These are phyloP conservation scores for Penaeus indicus DNA, from an alignment of 1,140 invertebrate species.

Conservation along the genomic window DNA sequence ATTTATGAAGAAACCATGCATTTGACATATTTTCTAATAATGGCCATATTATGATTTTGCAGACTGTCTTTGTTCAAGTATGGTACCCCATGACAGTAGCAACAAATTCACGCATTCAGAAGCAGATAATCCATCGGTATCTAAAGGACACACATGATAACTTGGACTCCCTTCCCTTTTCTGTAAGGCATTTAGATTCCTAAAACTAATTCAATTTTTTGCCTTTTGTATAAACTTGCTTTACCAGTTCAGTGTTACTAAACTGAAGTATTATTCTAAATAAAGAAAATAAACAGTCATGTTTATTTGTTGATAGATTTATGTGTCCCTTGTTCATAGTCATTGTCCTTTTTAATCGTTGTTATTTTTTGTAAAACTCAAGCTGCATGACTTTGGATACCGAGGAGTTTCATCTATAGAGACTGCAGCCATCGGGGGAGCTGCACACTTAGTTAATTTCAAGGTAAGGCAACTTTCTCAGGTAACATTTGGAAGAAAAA, in stretches of 20 bases:
- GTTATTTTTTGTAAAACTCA: conserved; percentile 61
- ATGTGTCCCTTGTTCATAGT: background rate
- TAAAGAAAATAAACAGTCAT: too few species aligned
- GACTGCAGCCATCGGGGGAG: conserved; percentile 72
- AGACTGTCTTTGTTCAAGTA: conserved; percentile 73
- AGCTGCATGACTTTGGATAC: conserved; percentile 71
- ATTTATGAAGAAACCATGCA: background rate
- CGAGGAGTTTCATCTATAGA: conserved; percentile 66
- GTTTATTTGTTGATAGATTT: background rate
- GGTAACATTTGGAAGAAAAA: background rate
- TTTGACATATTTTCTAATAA: too few species aligned
- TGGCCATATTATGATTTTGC: background rate
- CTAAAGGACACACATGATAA: conserved; percentile 71
- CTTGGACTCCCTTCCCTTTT: conserved; percentile 69
- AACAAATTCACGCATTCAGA: conserved; percentile 72
- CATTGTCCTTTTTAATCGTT: too few species aligned
- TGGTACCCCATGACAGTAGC: conserved; percentile 75
- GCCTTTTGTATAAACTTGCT: too few species aligned
- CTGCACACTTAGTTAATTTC: conserved; percentile 73
- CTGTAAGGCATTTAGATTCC: conserved; percentile 37
- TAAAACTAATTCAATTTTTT: background rate
- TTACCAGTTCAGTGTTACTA: too few species aligned
- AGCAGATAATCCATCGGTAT: conserved; percentile 72
- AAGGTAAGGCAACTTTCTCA: conserved; percentile 58
- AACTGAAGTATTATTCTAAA: too few species aligned